Base-by-base conservation (phyloP, 2,113 vertebrate species). In the Sturnus vulgaris region DNA sequence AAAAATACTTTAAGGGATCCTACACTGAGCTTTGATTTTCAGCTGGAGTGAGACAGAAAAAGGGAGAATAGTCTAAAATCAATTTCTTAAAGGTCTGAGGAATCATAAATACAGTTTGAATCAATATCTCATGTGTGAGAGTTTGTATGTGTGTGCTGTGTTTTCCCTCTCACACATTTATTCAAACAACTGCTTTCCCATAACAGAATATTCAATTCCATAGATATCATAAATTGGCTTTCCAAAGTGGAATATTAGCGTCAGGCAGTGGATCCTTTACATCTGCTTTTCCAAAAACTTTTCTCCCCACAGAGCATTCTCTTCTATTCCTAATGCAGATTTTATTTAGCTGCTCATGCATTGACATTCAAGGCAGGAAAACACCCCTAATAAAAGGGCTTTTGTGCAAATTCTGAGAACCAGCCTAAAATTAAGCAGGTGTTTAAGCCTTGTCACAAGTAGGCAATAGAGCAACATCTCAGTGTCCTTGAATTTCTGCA, bases 61-160 rank as follows among this genome's bases (percentile, higher is more conserved):
- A 90, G 88, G 89, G 50, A 91, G 95, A 96, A 95, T 61, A 94
- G 94, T 72, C 79, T 88, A 83, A 92, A 97, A 98, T 97, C 96
- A 97, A 97, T 96, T 94, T 86, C 89, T 82, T 88, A 89, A 92
- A 96, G 85, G 88, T 89, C 95, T 95, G 77, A 93, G 71, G 87
- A 98, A 97, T 98, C 97, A 97, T 97, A 98, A 98, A 97, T 97
- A 98, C 60, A 75, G 90, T 94, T 94, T 88, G 23, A 95, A 98
- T 98, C 97, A 95, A 97, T 98, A 97, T 68, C 73, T 70, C 16
- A 70, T 78, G 90, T 94, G 40, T 79, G 78, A 95, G 68, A 52
- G 85, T 80, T 95, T 94, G 35, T 76, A 60, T 75, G 89, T 94
- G 53, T 56, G 42, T 55, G 37, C 68, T 55, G 37, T 71, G 55